Evolutionary conservation across 2,113 vertebrate species (phyloP).

Genomic region (Oreotragus oreotragus): DNA sequence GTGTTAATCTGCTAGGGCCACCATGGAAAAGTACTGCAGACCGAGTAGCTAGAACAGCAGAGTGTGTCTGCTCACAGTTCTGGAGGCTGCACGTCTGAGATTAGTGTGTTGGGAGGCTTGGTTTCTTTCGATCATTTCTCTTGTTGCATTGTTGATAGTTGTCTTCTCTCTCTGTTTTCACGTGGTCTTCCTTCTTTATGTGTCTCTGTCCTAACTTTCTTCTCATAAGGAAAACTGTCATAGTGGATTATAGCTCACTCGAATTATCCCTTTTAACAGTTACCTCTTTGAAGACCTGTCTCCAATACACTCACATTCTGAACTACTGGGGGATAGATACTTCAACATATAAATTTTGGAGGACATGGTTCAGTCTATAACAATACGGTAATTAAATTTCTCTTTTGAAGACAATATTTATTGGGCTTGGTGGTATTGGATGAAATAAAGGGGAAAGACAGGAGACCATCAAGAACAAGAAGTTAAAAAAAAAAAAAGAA

Average conservation of each 20-base stretch:
- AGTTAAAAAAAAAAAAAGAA: not conserved
- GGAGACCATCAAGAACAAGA: not conserved
- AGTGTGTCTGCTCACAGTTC: not conserved
- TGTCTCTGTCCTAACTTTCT: not conserved
- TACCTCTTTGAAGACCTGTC: not conserved
- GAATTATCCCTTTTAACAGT: not conserved
- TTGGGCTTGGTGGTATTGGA: not conserved
- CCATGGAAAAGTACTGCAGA: no score
- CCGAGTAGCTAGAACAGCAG: not conserved
- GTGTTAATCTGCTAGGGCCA: not conserved
- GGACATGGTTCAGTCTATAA: not conserved
- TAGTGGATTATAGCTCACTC: not conserved
- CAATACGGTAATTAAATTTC: not conserved
- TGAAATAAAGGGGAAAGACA: not conserved
- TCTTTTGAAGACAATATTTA: not conserved
- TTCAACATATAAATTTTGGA: not conserved
- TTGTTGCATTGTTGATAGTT: not conserved
- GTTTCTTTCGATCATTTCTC: not conserved
- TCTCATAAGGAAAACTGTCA: not conserved
- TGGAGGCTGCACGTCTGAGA: not conserved
- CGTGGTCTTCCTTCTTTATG: not conserved
- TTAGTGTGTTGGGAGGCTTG: not conserved
- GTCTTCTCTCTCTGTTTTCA: not conserved
- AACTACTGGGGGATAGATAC: not conserved
- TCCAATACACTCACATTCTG: not conserved